phyloP scores from a whole-genome alignment of 2,797 vertebrate species.

The Macroramphosus scolopax region DNA sequence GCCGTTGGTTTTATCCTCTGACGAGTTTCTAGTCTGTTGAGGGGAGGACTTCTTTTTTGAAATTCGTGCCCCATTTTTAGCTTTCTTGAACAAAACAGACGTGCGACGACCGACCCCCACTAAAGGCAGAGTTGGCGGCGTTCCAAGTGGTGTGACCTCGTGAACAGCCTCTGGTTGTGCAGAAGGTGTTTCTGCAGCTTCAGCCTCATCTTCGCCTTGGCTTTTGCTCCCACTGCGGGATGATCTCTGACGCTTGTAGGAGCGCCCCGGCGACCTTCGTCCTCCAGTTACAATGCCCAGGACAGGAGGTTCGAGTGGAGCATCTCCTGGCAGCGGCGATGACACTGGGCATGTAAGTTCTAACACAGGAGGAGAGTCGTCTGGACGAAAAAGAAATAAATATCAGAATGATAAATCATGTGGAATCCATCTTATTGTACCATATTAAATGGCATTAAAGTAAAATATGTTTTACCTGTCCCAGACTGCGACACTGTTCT shows the following conservation, averaged over 20 bases:
- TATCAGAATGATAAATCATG: slow-evolving; percentile 2
- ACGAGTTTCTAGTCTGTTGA: slow-evolving; percentile 77
- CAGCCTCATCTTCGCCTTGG: slow-evolving; percentile 73
- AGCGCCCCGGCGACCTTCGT: slow-evolving; percentile 78
- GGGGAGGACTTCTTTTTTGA: slow-evolving; percentile 75
- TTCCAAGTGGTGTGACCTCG: slow-evolving; percentile 75
- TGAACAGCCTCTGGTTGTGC: slow-evolving; percentile 77
- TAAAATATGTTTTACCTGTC: slow-evolving; percentile 46
- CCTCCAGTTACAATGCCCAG: slow-evolving; percentile 87
- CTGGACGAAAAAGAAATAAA: slow-evolving; percentile 62
- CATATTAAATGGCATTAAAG: background rate
- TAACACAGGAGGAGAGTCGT: slow-evolving; percentile 86
- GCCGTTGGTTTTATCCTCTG: slow-evolving; percentile 65
- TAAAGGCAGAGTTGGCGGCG: slow-evolving; percentile 58
- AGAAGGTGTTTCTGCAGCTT: slow-evolving; percentile 67
- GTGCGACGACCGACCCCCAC: slow-evolving; percentile 87
- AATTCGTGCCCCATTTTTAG: slow-evolving; percentile 86
- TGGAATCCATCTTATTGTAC: background rate
- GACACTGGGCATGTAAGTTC: slow-evolving; percentile 91
- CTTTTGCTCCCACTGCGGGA: slow-evolving; percentile 73
- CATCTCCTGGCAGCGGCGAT: slow-evolving; percentile 86
- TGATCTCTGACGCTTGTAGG: slow-evolving; percentile 80
- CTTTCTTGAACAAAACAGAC: slow-evolving; percentile 91
- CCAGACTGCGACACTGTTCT: slow-evolving; percentile 49
- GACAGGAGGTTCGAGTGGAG: slow-evolving; percentile 86